A percentile compares a stretch with the other conserved stretches of the same genome.
Evolutionary conservation across 2,113 vertebrate species (phyloP).

Genomic region (Anolis sagrei): DNA sequence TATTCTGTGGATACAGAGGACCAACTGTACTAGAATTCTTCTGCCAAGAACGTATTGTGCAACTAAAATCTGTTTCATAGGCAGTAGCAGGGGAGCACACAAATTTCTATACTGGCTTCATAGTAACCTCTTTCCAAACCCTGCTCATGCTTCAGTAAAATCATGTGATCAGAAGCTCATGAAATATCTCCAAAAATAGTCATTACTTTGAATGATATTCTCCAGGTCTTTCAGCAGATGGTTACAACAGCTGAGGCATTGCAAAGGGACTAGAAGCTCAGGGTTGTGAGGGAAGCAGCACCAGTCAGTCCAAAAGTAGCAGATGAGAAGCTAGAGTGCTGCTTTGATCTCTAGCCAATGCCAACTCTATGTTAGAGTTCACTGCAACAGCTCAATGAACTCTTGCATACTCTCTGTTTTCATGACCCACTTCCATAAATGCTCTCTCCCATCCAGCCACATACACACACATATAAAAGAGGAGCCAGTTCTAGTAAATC

Average conservation of each 20-base stretch:
- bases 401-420: not conserved
- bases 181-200: conserved; percentile 6
- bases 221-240: not conserved
- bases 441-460: not conserved
- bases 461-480: not conserved
- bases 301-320: not conserved
- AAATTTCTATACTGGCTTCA: not conserved
- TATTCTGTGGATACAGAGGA: no score
- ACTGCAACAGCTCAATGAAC: not conserved
- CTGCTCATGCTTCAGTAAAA: not conserved
- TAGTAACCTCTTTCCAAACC: not conserved
- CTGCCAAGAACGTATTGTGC: not conserved
- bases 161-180: not conserved
- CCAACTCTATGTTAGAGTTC: not conserved
- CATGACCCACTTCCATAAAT: not conserved
- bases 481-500: not conserved
- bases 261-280: not conserved
- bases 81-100: not conserved
- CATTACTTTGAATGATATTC: not conserved
- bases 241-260: not conserved
- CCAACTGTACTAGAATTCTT: not conserved
- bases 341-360: not conserved
- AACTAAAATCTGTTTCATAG: not conserved
- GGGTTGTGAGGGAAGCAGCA: not conserved
- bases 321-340: not conserved